Evolutionary conservation across 2,888 invertebrate genomes (phyloP).

Genomic region (Sesia apiformis): DNA sequence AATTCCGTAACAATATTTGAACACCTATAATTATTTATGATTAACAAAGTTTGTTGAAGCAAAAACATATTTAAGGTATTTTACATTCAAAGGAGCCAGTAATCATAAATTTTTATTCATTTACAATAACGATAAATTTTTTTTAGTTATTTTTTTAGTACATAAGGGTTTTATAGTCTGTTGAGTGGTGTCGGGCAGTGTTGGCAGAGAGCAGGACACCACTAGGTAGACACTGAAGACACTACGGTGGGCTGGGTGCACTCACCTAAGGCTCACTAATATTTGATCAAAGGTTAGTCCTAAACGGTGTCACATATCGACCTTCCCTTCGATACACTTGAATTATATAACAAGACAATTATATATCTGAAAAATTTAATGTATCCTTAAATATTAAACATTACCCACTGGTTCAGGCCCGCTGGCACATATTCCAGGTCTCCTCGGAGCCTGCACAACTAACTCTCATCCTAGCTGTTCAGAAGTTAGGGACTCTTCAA

Average conservation of each 20-base stretch:
- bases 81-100: constrained; percentile 65
- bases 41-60: constrained; percentile 68
- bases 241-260: constrained; percentile 49
- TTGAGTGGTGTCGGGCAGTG: constrained; percentile 15
- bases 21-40: constrained; percentile 66
- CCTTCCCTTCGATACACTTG: constrained; percentile 66
- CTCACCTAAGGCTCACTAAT: constrained; percentile 64
- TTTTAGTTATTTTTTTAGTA: constrained; percentile 39
- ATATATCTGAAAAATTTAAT: constrained; percentile 74
- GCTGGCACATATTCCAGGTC: constrained; percentile 46
- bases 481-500: constrained; percentile 42
- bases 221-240: constrained; percentile 27
- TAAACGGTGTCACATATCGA: constrained; percentile 50
- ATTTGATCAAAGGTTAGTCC: constrained; percentile 56
- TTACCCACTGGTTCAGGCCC: constrained; percentile 68
- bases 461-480: constrained; percentile 44
- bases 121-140: constrained; percentile 67
- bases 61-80: constrained; percentile 55
- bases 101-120: constrained; percentile 65
- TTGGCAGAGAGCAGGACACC: constrained; percentile 2
- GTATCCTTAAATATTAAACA: constrained; percentile 68
- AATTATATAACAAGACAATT: constrained; percentile 75
- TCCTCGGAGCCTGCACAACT: constrained; percentile 36
- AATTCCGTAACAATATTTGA: constrained; percentile 71
- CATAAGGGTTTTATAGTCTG: constrained; percentile 42